Conservation (phyloP, 1,140 invertebrate species). For the Adelges cooleyi region DNA sequence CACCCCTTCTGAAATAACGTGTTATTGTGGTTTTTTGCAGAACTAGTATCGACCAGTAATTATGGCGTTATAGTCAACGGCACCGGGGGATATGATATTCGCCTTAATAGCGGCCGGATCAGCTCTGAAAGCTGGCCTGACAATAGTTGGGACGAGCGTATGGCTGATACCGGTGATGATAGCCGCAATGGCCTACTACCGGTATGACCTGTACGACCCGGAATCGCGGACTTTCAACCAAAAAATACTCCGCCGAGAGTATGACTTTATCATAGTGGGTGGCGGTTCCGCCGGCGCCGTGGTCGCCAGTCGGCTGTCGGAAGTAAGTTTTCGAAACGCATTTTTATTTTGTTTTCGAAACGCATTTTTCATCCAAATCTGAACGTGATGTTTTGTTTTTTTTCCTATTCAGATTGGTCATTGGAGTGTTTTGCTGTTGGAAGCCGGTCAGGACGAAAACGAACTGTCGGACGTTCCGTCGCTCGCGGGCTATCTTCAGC, state of each 20-base stretch:
- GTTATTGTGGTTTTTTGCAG: no score
- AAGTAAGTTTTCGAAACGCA: constrained; percentile 38
- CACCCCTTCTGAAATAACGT: no score
- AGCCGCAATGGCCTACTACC: constrained; percentile 67
- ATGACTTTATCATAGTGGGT: constrained; percentile 79
- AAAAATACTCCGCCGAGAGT: constrained; percentile 49
- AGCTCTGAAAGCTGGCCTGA: constrained; percentile 35
- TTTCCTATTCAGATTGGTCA: constrained; percentile 43
- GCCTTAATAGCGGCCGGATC: constrained; percentile 33
- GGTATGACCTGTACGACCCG: constrained; percentile 68
- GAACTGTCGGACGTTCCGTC: constrained; percentile 81
- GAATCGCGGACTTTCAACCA: constrained; percentile 54
- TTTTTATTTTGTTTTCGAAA: background rate
- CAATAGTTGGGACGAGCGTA: constrained; percentile 42
- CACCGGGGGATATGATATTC: constrained; percentile 31
- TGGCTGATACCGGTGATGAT: constrained; percentile 72
- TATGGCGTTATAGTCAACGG: background rate
- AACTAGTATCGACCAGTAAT: background rate
- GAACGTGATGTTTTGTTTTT: background rate
- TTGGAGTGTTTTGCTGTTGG: constrained; percentile 75
- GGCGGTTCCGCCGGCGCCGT: constrained; percentile 89
- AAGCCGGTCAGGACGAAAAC: constrained; percentile 86
- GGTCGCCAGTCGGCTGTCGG: constrained; percentile 76
- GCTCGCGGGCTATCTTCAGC: constrained; percentile 71
- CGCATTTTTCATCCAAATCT: no score